Evolutionary conservation across 2,888 invertebrate species (phyloP).

Genomic region (Leptarthrus brevirostris): DNA sequence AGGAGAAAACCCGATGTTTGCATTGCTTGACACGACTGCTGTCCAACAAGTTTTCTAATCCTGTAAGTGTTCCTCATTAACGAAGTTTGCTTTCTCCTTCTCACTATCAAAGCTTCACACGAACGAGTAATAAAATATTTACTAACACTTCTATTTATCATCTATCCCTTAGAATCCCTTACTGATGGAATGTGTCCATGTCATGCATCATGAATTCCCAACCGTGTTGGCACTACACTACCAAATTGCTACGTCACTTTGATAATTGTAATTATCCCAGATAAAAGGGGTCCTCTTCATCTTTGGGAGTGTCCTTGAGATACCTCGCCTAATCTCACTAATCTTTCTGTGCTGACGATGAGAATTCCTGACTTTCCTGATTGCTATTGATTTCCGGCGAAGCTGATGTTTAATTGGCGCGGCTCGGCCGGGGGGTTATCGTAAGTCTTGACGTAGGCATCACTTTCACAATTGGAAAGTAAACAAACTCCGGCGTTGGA

Average conservation of each 20-base stretch:
- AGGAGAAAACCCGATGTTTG: too few relatives aligned
- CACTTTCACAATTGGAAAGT: constrained; percentile 26
- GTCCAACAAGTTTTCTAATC: too few relatives aligned
- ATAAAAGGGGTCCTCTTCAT: constrained; percentile 11
- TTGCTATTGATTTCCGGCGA: constrained; percentile 18
- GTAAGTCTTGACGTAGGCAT: constrained; percentile 2
- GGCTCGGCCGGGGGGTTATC: not conserved
- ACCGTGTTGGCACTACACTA: too few relatives aligned
- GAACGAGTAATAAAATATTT: too few relatives aligned
- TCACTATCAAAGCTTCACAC: too few relatives aligned
- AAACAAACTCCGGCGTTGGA: not conserved
- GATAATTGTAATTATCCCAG: constrained; percentile 27
- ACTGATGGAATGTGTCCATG: too few relatives aligned
- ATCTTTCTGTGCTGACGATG: not conserved
- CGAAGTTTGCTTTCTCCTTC: too few relatives aligned
- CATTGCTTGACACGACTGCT: too few relatives aligned
- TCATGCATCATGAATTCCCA: too few relatives aligned
- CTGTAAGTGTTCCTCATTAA: too few relatives aligned
- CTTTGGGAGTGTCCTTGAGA: constrained; percentile 25
- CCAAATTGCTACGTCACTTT: constrained; percentile 10
- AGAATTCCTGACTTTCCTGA: constrained; percentile 26
- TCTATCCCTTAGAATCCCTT: too few relatives aligned
- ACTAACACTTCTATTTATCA: too few relatives aligned
- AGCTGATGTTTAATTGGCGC: constrained; percentile 7
- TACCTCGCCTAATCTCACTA: constrained; percentile 4